Base-by-base conservation (phyloP, 2,888 invertebrate species). In the Ennomos quercinarius region DNA sequence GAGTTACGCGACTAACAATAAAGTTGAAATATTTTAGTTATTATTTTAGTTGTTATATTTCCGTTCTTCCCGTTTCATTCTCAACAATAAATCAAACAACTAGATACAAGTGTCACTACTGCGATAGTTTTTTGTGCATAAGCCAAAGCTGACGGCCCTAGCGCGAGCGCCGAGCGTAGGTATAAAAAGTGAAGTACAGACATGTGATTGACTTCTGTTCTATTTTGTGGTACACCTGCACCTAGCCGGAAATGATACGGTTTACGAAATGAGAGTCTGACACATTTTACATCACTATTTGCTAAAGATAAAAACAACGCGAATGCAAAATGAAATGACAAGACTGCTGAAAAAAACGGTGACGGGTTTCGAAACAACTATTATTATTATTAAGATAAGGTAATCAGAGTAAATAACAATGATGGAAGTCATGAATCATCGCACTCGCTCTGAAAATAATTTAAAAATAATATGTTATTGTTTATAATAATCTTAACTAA, bases 351-450 rank as follows among this genome's bases (percentile, higher is more conserved):
- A 56, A 55, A 27, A 49, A 49, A 39, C 34, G 6, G 10, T 48
- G 55, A 48, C 47, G 55, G 9, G 13, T 3, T 42, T 46, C 17
- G 35, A 53, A 43, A 38, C 13, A 11, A n/a, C 13, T 38, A 39
- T 55, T 17, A n/a, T 11, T 45, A 36, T 36, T 36, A 48, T 12
- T 8, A 11, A 46, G 55, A 55, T 55, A 55, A 48, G 48, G 42
- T 54, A 44, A 56, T 48, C 55, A 34, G 13, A 10, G 4, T 13
- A 34, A 44, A 46, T 54, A 36, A 46, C 34, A 43, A 38, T 48
- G 54, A 47, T 54, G n/a, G n/a, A 48, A 42, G 36, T 47, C 12
- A 34, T 55, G 55, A 55, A 38, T 48, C 46, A 54, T 12, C 12
- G 34, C 10, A 17, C 40, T 46, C n/a, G 11, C 40, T 46, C 35